Evolutionary conservation across 1,140 invertebrate species (phyloP).

Genomic region (Bursaphelenchus mucronatus): DNA sequence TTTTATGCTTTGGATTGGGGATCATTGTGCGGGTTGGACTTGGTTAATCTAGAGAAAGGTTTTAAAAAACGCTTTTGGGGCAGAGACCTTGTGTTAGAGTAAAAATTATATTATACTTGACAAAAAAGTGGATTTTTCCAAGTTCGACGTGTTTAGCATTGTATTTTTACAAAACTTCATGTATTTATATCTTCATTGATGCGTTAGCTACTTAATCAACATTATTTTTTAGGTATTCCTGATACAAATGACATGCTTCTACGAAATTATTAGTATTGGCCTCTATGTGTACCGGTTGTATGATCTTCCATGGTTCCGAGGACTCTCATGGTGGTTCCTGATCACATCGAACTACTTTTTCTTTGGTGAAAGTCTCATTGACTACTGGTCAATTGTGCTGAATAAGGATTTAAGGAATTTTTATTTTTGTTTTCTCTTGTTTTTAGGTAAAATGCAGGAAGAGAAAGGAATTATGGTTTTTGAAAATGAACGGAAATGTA

Average conservation of each 20-base stretch:
- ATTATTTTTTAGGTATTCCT: slow-evolving; percentile 74
- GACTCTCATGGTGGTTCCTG: slow-evolving; percentile 97
- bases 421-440: neutral
- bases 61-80: too few relatives aligned
- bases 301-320: slow-evolving; percentile 95
- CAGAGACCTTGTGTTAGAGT: too few relatives aligned
- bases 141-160: too few relatives aligned
- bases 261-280: slow-evolving; percentile 99
- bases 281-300: slow-evolving; percentile 96
- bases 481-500: slow-evolving; percentile 3
- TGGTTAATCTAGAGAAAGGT: too few relatives aligned
- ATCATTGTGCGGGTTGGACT: too few relatives aligned
- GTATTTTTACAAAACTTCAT: too few relatives aligned
- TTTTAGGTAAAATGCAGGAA: slow-evolving; percentile 5
- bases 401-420: slow-evolving; percentile 53
- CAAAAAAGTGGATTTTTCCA: too few relatives aligned
- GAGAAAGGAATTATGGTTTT: neutral
- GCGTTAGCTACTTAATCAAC: neutral
- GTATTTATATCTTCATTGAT: neutral
- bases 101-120: too few relatives aligned
- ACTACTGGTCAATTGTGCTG: slow-evolving; percentile 84
- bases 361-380: slow-evolving; percentile 93
- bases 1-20: slow-evolving; percentile 14
- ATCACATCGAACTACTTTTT: slow-evolving; percentile 98
- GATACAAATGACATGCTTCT: slow-evolving; percentile 98